Percentiles rank a stretch among this genome's conserved stretches.
These are phyloP conservation scores for Eurystomus glaucurus DNA, from an alignment of 2,797 vertebrate species.

Conservation along the genomic window DNA sequence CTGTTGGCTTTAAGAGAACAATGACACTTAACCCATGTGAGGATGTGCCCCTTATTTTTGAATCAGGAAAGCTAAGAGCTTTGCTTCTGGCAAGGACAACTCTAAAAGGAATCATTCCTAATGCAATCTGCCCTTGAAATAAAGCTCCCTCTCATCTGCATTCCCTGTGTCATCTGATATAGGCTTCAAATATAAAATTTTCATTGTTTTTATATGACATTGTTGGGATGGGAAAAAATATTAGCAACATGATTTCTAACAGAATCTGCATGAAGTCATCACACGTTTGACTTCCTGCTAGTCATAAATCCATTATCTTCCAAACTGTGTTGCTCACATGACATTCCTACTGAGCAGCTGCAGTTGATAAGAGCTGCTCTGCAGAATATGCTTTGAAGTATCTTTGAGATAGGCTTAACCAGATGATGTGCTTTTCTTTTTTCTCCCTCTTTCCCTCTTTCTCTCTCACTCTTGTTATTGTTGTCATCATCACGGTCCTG, in stretches of 20 bases:
- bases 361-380: slow-evolving; percentile 68
- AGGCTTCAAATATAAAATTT: slow-evolving; percentile 62
- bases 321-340: slow-evolving; percentile 51
- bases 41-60: slow-evolving; percentile 18
- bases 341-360: slow-evolving; percentile 79
- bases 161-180: slow-evolving; percentile 3
- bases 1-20: slow-evolving; percentile 17
- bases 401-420: slow-evolving; percentile 60
- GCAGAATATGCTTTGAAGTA: slow-evolving; percentile 72
- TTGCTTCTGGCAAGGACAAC: slow-evolving; percentile 48
- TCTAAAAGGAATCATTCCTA: slow-evolving; percentile 57
- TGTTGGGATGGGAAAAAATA: slow-evolving; percentile 55
- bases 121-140: slow-evolving; percentile 75
- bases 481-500: not conserved
- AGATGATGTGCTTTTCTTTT: slow-evolving; percentile 10
- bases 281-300: slow-evolving; percentile 79
- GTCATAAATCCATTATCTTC: slow-evolving; percentile 77
- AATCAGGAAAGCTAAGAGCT: slow-evolving; percentile 67
- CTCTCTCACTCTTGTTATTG: not conserved
- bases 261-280: slow-evolving; percentile 70
- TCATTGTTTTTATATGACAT: slow-evolving; percentile 66
- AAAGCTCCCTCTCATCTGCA: slow-evolving; percentile 73
- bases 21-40: not conserved
- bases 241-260: slow-evolving; percentile 73
- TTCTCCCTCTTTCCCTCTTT: not conserved